These are phyloP conservation scores for Myripristis murdjan DNA, from an alignment of 2,797 vertebrate genomes.

Conservation along the genomic window DNA sequence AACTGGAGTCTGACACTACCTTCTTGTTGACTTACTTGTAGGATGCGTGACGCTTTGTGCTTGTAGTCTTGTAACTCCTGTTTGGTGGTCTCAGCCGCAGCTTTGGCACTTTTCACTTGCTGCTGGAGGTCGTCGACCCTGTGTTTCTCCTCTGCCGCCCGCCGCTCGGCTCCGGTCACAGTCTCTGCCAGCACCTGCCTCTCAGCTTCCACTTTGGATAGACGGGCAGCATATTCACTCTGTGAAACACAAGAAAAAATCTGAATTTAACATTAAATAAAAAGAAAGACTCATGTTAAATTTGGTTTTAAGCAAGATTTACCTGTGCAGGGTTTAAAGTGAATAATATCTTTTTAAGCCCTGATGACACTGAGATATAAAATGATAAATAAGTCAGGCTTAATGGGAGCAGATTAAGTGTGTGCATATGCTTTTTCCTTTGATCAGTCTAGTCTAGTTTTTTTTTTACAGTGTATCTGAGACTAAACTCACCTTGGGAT, in stretches of 20 bases:
- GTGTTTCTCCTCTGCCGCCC: conserved; percentile 89
- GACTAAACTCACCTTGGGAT: not conserved
- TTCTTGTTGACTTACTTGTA: conserved; percentile 86
- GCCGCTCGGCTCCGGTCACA: conserved; percentile 89
- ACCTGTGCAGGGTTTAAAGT: no score
- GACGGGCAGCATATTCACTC: conserved; percentile 90
- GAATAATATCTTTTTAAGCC: no score
- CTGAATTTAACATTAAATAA: not conserved
- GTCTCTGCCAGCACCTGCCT: conserved; percentile 93
- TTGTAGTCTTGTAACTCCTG: conserved; percentile 97
- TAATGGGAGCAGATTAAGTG: no score
- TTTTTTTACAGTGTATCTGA: not conserved
- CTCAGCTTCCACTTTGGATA: conserved; percentile 91
- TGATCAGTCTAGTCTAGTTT: not conserved
- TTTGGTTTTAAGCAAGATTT: no score
- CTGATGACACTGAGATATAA: no score
- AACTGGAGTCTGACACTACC: no score
- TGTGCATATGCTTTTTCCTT: no score
- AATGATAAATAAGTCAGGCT: no score
- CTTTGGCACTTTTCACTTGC: conserved; percentile 88
- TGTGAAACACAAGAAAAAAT: conserved; percentile 54
- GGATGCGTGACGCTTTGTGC: conserved; percentile 96
- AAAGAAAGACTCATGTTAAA: not conserved
- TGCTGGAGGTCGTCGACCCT: conserved; percentile 92
- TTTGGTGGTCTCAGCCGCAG: conserved; percentile 87